Conservation (phyloP, 2,888 invertebrate genomes). For the Tubiluchus corallicola region DNA sequence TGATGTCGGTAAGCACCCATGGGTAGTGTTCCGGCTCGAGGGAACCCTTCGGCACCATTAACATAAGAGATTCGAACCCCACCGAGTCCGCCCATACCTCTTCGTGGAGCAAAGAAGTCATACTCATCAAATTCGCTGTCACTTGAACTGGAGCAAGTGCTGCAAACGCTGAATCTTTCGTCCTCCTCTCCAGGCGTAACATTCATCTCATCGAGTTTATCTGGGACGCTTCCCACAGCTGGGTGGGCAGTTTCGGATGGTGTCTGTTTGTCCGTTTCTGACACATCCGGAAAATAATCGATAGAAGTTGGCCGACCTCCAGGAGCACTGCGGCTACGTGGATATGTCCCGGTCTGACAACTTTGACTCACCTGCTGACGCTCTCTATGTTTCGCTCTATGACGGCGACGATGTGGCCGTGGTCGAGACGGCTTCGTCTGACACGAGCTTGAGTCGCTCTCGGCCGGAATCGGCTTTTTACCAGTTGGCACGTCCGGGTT, state of each 20-base stretch:
- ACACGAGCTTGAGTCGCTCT: no score
- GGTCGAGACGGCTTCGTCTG: no score
- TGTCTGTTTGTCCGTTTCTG: constrained; percentile 7
- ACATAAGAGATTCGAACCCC: constrained; percentile 80
- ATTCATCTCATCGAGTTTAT: constrained; percentile 10
- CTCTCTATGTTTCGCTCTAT: constrained; percentile 48
- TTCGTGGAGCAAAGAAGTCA: constrained; percentile 60
- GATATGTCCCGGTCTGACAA: constrained; percentile 28
- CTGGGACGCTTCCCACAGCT: constrained; percentile 5
- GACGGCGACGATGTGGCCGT: constrained; percentile 44
- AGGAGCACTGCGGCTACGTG: constrained; percentile 8
- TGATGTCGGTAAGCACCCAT: constrained; percentile 14
- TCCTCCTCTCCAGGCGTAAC: constrained; percentile 32
- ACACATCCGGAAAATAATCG: not conserved
- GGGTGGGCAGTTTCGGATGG: constrained; percentile 12
- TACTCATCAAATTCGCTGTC: constrained; percentile 59
- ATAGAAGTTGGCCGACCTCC: constrained; percentile 9
- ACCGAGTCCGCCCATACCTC: constrained; percentile 54
- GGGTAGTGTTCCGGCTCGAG: constrained; percentile 15
- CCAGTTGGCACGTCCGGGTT: no score
- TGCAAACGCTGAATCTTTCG: constrained; percentile 60
- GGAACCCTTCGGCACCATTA: constrained; percentile 48
- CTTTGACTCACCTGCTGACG: constrained; percentile 36
- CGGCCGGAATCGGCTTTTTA: no score
- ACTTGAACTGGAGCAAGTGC: constrained; percentile 47